Evolutionary conservation across 2,113 vertebrate species (phyloP).

Genomic region (Eonycteris spelaea): DNA sequence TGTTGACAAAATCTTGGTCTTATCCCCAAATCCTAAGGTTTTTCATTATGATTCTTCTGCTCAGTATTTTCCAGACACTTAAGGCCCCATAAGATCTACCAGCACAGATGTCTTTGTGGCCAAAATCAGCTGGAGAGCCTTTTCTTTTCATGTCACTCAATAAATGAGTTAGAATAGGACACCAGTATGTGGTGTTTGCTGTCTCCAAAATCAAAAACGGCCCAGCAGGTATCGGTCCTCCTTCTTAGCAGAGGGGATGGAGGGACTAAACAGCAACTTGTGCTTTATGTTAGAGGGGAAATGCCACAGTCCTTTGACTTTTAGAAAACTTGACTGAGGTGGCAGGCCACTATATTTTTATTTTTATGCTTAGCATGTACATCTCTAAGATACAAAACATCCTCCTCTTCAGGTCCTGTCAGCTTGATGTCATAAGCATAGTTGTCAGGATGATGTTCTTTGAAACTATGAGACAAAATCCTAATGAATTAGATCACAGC

Average conservation of each 20-base stretch:
- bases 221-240: not conserved
- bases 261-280: not conserved
- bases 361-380: not conserved
- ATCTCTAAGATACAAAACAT: not conserved
- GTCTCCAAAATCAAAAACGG: conserved; percentile 20
- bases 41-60: not conserved
- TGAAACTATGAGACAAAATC: conserved; percentile 27
- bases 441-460: not conserved
- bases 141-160: not conserved
- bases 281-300: not conserved
- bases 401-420: not conserved
- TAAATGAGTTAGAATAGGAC: conserved; percentile 1
- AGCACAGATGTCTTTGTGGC: not conserved
- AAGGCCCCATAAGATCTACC: not conserved
- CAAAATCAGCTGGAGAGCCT: not conserved
- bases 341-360: not conserved
- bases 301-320: not conserved
- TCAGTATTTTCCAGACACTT: conserved; percentile 3
- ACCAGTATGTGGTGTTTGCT: not conserved
- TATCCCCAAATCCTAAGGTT: not conserved
- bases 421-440: not conserved
- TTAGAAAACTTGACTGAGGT: conserved; percentile 5
- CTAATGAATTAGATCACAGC: not conserved
- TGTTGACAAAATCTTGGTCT: not conserved
- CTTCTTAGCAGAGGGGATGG: not conserved